phyloP scores from a whole-genome alignment of 1,140 invertebrate genomes.

The Aporrectodea caliginosa region DNA sequence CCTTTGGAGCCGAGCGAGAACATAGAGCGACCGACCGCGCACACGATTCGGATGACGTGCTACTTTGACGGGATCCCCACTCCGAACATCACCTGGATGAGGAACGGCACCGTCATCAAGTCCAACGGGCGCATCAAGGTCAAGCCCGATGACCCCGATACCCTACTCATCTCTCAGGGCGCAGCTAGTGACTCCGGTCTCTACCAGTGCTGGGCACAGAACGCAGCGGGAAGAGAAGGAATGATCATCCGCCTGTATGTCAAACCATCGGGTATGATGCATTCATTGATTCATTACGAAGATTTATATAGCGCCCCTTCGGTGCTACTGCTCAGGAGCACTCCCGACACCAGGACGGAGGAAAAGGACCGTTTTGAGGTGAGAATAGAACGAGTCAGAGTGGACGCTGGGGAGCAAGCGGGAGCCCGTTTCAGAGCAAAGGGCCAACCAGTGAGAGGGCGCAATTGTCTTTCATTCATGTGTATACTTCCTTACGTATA shows the following conservation, averaged over 20 bases:
- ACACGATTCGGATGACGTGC: slow-evolving; percentile 10
- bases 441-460: no score
- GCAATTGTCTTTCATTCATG: no score
- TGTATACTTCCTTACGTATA: no score
- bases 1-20: neutral
- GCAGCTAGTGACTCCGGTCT: slow-evolving; percentile 10
- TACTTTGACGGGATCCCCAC: neutral
- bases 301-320: no score
- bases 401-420: no score
- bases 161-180: neutral
- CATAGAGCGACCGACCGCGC: neutral
- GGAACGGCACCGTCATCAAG: neutral
- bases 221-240: slow-evolving; percentile 1
- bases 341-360: no score
- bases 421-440: no score
- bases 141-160: neutral
- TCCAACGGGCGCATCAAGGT: slow-evolving; percentile 7
- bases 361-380: no score
- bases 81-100: slow-evolving; percentile 15
- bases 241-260: slow-evolving; percentile 4
- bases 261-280: neutral
- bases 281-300: no score
- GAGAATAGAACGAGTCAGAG: no score
- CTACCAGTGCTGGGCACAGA: slow-evolving; percentile 23
- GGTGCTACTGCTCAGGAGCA: no score